Evolutionary conservation across 2,888 invertebrate species (phyloP), one percentile per base, ranked within the genome.

Genomic region (Amitus sp.): DNA sequence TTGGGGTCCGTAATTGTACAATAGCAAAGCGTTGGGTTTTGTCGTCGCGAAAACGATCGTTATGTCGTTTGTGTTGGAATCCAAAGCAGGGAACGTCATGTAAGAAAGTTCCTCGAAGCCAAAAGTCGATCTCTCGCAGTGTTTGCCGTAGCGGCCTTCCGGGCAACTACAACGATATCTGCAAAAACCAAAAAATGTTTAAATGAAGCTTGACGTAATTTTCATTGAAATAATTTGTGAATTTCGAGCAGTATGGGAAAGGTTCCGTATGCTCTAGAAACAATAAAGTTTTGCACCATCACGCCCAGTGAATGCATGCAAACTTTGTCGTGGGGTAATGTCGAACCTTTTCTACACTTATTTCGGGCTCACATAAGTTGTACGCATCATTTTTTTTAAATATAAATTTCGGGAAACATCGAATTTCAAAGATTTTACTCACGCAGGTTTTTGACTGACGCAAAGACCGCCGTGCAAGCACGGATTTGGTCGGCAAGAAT

Each of bases 401-500:
- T n/a, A n/a, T n/a, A n/a, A n/a, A n/a, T n/a, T n/a, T n/a, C n/a
- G n/a, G n/a, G n/a, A n/a, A n/a, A n/a, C n/a, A n/a, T n/a, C n/a
- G 30, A 13, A 17, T 33, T 17, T 19, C 18, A 19, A 17, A 20
- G 37, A 34, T 28, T 15, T 15, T 46, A 40, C 27, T 39, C 13
- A 55, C 40, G 33, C n/a, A 23, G 94, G 93, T 76, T 94, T 93
- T n/a, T 94, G 84, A 64, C 92, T 90, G 12, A 94, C 89, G 76
- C 97, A 97, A 40, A 93, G 86, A 23, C 96, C 96, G 19, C 94
- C 95, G 78, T 95, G 87, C 62, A 93, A 84, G 74, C 97, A 97
- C n/a, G 96, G 96, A 81, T 96, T 95, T 0, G 95, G 94, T 59
- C 95, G 86, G 76, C 97, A 98, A 0, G 94, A 93, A 78, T 96